Evolutionary conservation across 2,797 vertebrate species (phyloP).

Genomic region (Acanthurus lineatus): DNA sequence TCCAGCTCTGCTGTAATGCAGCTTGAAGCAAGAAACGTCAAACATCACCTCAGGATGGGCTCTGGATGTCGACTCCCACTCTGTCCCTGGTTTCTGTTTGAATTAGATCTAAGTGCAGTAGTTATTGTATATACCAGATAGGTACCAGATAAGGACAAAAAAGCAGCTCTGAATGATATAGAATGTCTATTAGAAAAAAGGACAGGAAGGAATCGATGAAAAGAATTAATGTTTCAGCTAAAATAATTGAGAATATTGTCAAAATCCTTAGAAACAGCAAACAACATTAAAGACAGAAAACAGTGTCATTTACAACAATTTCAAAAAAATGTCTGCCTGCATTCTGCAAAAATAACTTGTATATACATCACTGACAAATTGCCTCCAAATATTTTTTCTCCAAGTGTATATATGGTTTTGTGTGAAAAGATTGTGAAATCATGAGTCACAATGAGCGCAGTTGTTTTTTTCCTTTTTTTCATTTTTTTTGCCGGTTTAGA

Average conservation of each 20-base stretch:
- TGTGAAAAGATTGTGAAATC: conserved; percentile 36
- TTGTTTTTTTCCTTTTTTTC: conserved; percentile 30
- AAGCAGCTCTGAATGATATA: neutral
- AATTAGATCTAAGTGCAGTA: conserved; percentile 40
- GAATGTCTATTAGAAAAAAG: neutral
- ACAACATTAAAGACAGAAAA: neutral
- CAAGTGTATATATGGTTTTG: conserved; percentile 18
- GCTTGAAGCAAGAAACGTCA: conserved; percentile 64
- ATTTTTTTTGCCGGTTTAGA: conserved; percentile 54
- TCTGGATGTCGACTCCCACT: conserved; percentile 17
- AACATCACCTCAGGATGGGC: conserved; percentile 60
- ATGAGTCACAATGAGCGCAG: conserved; percentile 46
- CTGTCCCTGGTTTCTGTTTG: conserved; percentile 41
- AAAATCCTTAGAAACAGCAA: neutral
- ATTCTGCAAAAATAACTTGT: conserved; percentile 15
- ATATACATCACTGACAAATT: conserved; percentile 20
- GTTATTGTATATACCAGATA: conserved; percentile 10
- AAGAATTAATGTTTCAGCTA: neutral
- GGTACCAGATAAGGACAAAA: neutral
- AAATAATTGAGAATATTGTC: neutral
- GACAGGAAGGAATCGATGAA: too few relatives aligned
- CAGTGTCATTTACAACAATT: neutral
- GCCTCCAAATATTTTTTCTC: conserved; percentile 30
- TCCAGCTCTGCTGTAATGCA: conserved; percentile 45
- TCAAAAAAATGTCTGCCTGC: neutral